phyloP scores from a whole-genome alignment of 2,888 invertebrate genomes.

The Bedellia somnulentella region DNA sequence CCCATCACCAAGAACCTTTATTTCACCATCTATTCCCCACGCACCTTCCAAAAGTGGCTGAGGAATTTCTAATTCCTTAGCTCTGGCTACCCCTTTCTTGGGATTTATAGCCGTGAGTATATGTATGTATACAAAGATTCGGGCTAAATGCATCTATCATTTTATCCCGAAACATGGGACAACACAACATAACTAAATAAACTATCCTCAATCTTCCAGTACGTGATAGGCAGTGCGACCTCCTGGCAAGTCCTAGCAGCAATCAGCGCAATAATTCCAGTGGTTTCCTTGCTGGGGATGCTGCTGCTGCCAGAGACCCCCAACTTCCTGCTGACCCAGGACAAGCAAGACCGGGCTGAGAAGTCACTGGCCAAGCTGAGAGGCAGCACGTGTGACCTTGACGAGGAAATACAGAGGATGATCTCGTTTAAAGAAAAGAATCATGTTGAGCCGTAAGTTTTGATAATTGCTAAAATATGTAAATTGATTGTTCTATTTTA shows the following conservation, averaged over 20 bases:
- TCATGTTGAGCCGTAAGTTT: slow-evolving; percentile 57
- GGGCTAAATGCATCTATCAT: no score
- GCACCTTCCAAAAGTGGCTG: no score
- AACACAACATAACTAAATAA: no score
- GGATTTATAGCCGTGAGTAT: no score
- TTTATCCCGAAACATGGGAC: no score
- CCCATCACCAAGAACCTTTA: no score
- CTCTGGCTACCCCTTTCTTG: no score
- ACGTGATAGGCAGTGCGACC: slow-evolving; percentile 61
- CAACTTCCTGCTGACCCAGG: slow-evolving; percentile 66
- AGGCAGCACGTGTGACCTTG: slow-evolving; percentile 63
- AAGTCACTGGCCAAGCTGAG: slow-evolving; percentile 60
- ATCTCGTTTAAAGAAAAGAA: slow-evolving; percentile 65
- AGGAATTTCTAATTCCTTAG: no score
- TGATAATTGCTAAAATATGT: not conserved
- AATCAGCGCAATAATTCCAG: slow-evolving; percentile 63
- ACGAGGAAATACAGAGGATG: slow-evolving; percentile 64
- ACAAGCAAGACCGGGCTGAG: slow-evolving; percentile 61
- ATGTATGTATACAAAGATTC: no score
- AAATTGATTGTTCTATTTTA: no score
- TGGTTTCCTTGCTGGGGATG: slow-evolving; percentile 62
- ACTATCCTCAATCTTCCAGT: no score
- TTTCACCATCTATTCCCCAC: no score
- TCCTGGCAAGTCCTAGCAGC: slow-evolving; percentile 67
- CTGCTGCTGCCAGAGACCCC: slow-evolving; percentile 72